Base-by-base conservation (phyloP, 53 echinoderm and acorn worm species). In the Pentamera pediparva region DNA sequence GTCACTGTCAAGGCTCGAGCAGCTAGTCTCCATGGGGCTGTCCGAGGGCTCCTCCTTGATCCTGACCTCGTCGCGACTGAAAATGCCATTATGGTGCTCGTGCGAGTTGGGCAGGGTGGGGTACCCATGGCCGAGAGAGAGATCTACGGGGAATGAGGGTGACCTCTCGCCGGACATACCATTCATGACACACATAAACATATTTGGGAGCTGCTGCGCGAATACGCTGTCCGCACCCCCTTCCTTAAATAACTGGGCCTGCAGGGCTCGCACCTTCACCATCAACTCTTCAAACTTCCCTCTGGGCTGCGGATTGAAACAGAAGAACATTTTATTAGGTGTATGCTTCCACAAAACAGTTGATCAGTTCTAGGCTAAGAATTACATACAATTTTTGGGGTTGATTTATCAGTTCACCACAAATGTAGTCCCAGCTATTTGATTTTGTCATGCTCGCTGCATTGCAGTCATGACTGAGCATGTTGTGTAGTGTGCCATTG, bases 211-310 rank as follows among this genome's bases (percentile, higher is more conserved):
- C 35, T 53, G 51, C 35, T 50, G 54, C 26, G 54, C 54, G 31
- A 71, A 71, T 35, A 53, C 37, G 34, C 54, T 53, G 51, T 71
- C 37, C 17, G 50, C 72, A 28, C 72, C 72, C 28, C 54, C 72
- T 20, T 50, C 72, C 34, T 37, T 71, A 32, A 71, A 71, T 31
- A 53, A 48, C 48, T 71, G 72, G 58, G 55, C 77, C 70, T 84
- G 84, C 49, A 84, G 78, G 33, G 71, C 87, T 77, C 84, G 78
- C 75, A 94, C 86, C 55, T 90, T 94, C 39, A 75, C 76, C 35
- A 94, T 75, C 20, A 94, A 83, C 61, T 89, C 89, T 59, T 94
- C 94, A 82, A 94, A 87, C 67, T 82, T 84, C 54, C 94, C 94
- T 37, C 67, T 84, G 30, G 94, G 94, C 94, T 94, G 89, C n/a